phyloP scores from a whole-genome alignment of 2,888 invertebrate species.

The Acleris laterana region DNA sequence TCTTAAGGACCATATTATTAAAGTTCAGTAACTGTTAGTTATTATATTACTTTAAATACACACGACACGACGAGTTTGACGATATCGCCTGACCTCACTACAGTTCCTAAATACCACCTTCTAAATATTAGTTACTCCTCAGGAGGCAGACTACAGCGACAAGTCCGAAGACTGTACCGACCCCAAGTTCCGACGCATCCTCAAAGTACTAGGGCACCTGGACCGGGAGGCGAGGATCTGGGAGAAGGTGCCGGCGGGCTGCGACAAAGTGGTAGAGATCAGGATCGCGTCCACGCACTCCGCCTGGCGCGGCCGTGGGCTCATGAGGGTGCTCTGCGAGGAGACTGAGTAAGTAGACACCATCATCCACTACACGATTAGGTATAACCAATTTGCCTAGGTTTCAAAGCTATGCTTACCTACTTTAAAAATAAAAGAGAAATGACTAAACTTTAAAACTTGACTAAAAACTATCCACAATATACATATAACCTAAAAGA shows the following conservation, averaged over 20 bases:
- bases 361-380: background rate
- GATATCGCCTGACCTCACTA: no score
- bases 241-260: conserved; percentile 80
- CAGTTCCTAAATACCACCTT: background rate
- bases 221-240: conserved; percentile 84
- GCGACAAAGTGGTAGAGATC: conserved; percentile 83
- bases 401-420: no score
- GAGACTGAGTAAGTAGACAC: conserved; percentile 85
- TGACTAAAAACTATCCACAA: no score
- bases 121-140: conserved; percentile 15
- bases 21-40: no score
- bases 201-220: conserved; percentile 83
- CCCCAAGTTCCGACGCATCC: conserved; percentile 86
- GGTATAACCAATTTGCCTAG: no score
- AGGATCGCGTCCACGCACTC: conserved; percentile 87
- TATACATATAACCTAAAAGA: no score
- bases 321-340: conserved; percentile 87
- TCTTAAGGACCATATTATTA: no score
- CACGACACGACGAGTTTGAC: no score
- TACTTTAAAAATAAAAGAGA: no score
- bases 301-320: conserved; percentile 87
- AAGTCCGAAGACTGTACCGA: conserved; percentile 83
- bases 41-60: no score
- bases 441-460: no score
- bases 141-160: conserved; percentile 71